Evolutionary conservation across 53 echinoderm and acorn worm genomes (phyloP).

Genomic region (Echinometra lucunter): DNA sequence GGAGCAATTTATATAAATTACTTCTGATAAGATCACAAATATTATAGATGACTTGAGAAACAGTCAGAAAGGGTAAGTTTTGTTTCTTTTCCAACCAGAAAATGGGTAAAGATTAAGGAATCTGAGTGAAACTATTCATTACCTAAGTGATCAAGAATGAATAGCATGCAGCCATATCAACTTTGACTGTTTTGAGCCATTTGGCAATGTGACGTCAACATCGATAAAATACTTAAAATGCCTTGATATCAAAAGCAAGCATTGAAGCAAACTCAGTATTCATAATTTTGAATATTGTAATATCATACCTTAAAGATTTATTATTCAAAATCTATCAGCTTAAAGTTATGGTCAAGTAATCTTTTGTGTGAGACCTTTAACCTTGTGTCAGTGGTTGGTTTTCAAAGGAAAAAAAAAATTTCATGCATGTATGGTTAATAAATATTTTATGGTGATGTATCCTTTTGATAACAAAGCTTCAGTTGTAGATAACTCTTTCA

Average conservation of each 20-base stretch:
- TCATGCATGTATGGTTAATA: conserved; percentile 20
- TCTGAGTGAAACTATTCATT: background rate
- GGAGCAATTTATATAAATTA: background rate
- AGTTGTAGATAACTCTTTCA: background rate
- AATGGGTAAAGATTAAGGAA: background rate
- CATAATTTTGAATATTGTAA: background rate
- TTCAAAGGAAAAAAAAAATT: background rate
- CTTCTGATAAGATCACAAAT: background rate
- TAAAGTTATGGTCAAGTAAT: background rate
- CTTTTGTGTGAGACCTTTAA: background rate
- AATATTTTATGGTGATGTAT: background rate
- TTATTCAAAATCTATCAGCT: conserved; percentile 14
- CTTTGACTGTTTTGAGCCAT: background rate
- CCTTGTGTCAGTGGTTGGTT: background rate
- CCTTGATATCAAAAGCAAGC: background rate
- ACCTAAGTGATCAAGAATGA: background rate
- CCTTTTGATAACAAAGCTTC: background rate
- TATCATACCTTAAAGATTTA: background rate
- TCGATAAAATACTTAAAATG: background rate
- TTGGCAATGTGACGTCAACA: background rate
- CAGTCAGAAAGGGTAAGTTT: background rate
- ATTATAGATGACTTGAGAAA: background rate
- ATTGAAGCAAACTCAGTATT: background rate
- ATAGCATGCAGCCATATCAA: background rate
- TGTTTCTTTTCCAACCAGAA: background rate